These are phyloP conservation scores for Macrosiphum euphorbiae DNA, from an alignment of 2,888 invertebrate species.

Conservation along the genomic window DNA sequence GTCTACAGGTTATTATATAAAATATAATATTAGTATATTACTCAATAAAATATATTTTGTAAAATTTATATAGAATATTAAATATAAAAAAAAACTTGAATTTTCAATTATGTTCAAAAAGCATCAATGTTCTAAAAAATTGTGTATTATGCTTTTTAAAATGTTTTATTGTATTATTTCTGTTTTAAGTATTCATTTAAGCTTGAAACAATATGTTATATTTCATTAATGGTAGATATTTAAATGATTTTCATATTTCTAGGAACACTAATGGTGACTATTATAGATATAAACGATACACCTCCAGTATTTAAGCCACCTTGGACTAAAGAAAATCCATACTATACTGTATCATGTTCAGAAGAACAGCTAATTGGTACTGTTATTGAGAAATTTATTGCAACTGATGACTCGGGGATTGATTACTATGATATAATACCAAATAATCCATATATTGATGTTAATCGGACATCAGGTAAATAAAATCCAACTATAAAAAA, in stretches of 20 bases:
- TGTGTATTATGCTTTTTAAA: not conserved
- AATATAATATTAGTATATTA: not conserved
- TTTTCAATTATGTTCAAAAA: not conserved
- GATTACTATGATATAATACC: slow-evolving; percentile 77
- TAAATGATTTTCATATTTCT: slow-evolving; percentile 65
- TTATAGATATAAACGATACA: slow-evolving; percentile 75
- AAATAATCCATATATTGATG: slow-evolving; percentile 81
- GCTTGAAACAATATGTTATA: slow-evolving; percentile 67
- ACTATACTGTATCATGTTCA: slow-evolving; percentile 77
- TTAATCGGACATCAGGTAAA: slow-evolving; percentile 84
- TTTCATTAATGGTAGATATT: slow-evolving; percentile 30
- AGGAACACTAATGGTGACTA: slow-evolving; percentile 77
- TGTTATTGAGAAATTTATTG: slow-evolving; percentile 81
- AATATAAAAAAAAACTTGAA: not conserved
- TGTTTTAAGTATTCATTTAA: not conserved
- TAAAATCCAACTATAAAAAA: not conserved
- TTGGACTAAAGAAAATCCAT: slow-evolving; percentile 78
- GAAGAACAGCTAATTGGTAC: slow-evolving; percentile 89
- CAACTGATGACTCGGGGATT: slow-evolving; percentile 88
- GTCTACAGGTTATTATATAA: slow-evolving; percentile 76
- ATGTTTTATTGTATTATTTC: not conserved
- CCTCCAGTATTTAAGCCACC: slow-evolving; percentile 78
- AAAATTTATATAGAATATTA: not conserved
- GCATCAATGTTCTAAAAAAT: not conserved
- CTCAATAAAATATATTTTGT: not conserved